These are phyloP conservation scores for Drosophila gunungcola DNA, from an alignment of 1,140 invertebrate genomes.

Conservation along the genomic window DNA sequence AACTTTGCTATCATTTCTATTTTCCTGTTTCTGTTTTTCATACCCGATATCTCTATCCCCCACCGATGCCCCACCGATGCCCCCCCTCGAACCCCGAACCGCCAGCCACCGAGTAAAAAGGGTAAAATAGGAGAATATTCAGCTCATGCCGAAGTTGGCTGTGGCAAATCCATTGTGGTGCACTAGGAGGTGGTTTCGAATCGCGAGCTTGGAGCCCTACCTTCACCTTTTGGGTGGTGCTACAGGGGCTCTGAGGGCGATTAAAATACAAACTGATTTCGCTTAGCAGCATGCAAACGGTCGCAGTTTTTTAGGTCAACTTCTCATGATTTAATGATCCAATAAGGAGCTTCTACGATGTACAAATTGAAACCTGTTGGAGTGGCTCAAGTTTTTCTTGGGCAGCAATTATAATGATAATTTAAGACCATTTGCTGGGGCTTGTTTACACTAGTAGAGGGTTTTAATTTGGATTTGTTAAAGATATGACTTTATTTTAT, in stretches of 20 bases:
- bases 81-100: neutral
- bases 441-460: too few relatives aligned
- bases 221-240: conserved; percentile 1
- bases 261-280: conserved; percentile 27
- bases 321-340: conserved; percentile 28
- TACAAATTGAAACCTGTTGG: conserved; percentile 32
- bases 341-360: conserved; percentile 14
- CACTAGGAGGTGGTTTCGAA: conserved; percentile 22
- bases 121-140: conserved; percentile 46
- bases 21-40: conserved; percentile 67
- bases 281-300: conserved; percentile 18
- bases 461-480: too few relatives aligned
- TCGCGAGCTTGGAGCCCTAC: conserved; percentile 8
- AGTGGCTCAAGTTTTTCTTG: neutral
- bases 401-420: neutral
- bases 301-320: conserved; percentile 25
- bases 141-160: conserved; percentile 36
- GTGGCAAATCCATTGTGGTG: conserved; percentile 45
- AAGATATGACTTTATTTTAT: too few relatives aligned
- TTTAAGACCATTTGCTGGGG: neutral
- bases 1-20: conserved; percentile 77
- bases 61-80: neutral
- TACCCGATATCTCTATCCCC: conserved; percentile 37
- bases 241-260: conserved; percentile 6
- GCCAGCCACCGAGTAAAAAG: neutral